Conservation (phyloP, 2,113 vertebrate species). For the Porphyrio hochstetteri region DNA sequence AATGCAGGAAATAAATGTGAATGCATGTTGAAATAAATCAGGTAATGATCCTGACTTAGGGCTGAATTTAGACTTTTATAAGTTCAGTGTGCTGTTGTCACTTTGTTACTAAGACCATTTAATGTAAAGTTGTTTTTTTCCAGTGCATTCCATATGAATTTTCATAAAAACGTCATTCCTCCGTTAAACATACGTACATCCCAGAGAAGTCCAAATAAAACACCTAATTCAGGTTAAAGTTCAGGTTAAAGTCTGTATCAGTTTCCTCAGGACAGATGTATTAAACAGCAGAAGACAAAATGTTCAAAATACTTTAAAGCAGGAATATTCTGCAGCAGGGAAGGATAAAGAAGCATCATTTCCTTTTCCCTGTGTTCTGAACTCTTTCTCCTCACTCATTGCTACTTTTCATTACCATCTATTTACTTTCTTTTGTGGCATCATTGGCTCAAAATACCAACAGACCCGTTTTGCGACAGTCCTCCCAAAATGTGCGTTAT, state of each 20-base stretch:
- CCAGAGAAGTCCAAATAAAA: not conserved
- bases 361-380: not conserved
- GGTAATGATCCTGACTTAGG: not conserved
- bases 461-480: not conserved
- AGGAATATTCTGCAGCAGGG: not conserved
- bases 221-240: not conserved
- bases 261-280: not conserved
- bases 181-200: not conserved
- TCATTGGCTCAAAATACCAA: not conserved
- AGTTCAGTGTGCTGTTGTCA: not conserved
- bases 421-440: not conserved
- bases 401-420: not conserved
- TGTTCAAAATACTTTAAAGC: not conserved
- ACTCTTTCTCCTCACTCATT: not conserved
- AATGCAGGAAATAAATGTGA: not conserved
- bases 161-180: not conserved
- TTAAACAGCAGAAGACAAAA: not conserved
- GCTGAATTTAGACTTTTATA: not conserved
- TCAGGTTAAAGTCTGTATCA: not conserved
- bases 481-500: not conserved
- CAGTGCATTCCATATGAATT: not conserved
- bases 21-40: not conserved
- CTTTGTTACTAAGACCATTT: not conserved
- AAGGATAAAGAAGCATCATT: not conserved
- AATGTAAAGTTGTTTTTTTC: not conserved